Percentiles rank a stretch among this genome's conserved stretches.
phyloP scores from a whole-genome alignment of 2,797 vertebrate species.

The Rhabdomys pumilio region DNA sequence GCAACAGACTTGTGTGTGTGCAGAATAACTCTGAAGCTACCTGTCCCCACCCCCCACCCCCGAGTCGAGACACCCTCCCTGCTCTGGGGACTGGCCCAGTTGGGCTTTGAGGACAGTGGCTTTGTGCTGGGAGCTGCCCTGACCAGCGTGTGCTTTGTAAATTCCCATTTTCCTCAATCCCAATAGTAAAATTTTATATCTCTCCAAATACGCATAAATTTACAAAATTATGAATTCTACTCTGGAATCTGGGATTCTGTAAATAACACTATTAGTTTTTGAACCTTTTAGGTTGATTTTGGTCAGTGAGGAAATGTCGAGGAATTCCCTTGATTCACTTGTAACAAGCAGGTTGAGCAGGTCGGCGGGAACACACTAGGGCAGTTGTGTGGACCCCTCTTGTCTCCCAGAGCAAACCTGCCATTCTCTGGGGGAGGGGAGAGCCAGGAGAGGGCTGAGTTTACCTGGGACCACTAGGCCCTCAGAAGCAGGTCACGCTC shows the following conservation, averaged over 20 bases:
- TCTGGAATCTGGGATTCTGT: background rate
- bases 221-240: background rate
- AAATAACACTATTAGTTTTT: background rate
- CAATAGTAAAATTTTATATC: background rate
- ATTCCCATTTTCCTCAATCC: background rate
- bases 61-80: too few species aligned
- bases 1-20: background rate
- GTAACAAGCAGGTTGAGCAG: background rate
- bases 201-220: background rate
- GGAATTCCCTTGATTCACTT: background rate
- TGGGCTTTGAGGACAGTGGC: background rate
- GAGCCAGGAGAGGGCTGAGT: background rate
- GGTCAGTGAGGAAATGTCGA: background rate
- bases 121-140: background rate
- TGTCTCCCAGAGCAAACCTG: background rate
- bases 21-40: background rate
- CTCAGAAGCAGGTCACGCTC: background rate
- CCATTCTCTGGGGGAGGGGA: accelerated
- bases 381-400: background rate
- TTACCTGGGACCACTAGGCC: background rate
- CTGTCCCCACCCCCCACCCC: accelerated
- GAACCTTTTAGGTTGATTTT: background rate
- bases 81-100: accelerated
- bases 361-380: accelerated
- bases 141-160: background rate